phyloP scores from a whole-genome alignment of 2,888 invertebrate genomes.

The Zeuzera pyrina region DNA sequence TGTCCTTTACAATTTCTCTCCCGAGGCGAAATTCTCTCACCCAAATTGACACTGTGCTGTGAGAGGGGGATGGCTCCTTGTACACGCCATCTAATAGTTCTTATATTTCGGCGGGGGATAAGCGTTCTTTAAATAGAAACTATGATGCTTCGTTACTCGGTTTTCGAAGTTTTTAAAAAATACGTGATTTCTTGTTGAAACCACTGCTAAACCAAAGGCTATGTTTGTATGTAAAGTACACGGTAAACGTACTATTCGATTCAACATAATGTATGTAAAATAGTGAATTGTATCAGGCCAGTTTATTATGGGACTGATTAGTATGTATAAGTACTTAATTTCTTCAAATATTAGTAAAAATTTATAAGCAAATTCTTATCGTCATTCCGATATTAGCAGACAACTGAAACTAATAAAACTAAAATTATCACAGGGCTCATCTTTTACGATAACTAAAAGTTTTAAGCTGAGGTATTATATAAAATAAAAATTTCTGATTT shows the following conservation, averaged over 20 bases:
- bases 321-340: too few species aligned
- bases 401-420: too few species aligned
- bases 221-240: not conserved
- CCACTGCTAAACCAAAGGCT: not conserved
- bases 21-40: slow-evolving; percentile 1
- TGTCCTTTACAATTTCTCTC: slow-evolving; percentile 3
- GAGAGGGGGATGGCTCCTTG: not conserved
- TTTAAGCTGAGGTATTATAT: too few species aligned
- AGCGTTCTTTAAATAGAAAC: slow-evolving; percentile 1
- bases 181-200: not conserved
- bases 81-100: slow-evolving; percentile 1
- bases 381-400: too few species aligned
- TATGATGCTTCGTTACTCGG: slow-evolving; percentile 1
- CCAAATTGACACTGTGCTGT: slow-evolving; percentile 2
- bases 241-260: not conserved
- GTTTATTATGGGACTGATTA: not conserved
- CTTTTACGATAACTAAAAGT: too few species aligned
- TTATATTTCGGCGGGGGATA: slow-evolving; percentile 1
- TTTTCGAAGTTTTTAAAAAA: not conserved
- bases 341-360: too few species aligned
- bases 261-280: not conserved
- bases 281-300: not conserved
- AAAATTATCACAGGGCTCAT: too few species aligned
- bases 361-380: too few species aligned
- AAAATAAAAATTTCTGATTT: too few species aligned